A percentile compares a stretch with the other conserved stretches of the same genome.
These are phyloP conservation scores for Dicrurus megarhynchus DNA, from an alignment of 2,113 vertebrate species.

Conservation along the genomic window DNA sequence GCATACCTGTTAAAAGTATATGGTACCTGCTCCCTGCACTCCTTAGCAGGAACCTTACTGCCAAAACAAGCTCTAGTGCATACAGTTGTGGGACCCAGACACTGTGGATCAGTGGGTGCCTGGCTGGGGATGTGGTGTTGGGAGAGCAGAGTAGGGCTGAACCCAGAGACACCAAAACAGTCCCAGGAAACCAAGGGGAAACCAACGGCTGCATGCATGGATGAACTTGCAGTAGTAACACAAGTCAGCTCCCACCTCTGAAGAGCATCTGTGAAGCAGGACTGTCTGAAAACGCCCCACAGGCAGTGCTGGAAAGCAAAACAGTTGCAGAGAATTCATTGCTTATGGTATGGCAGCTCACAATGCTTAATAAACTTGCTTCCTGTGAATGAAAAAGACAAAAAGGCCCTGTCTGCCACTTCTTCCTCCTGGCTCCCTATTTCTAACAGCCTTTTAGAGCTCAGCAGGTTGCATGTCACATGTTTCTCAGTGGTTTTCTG, in stretches of 20 bases:
- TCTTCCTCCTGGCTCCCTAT: not conserved
- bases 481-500: not conserved
- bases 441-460: not conserved
- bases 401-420: not conserved
- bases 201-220: not conserved
- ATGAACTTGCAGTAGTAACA: not conserved
- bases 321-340: not conserved
- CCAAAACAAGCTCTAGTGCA: not conserved
- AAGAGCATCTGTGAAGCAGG: not conserved
- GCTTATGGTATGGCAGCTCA: not conserved
- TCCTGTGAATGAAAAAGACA: not conserved
- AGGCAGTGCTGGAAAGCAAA: not conserved
- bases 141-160: not conserved
- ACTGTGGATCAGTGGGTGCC: not conserved
- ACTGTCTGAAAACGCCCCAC: not conserved
- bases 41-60: not conserved
- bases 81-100: not conserved
- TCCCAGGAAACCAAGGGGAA: not conserved
- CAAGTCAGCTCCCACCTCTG: not conserved
- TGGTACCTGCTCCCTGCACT: not conserved
- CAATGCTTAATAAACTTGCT: not conserved
- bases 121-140: not conserved
- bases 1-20: not conserved
- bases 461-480: not conserved
- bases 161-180: not conserved